phyloP scores from a whole-genome alignment of 37 sponge, comb jelly and placozoan species.

The Haliclona indistincta region DNA sequence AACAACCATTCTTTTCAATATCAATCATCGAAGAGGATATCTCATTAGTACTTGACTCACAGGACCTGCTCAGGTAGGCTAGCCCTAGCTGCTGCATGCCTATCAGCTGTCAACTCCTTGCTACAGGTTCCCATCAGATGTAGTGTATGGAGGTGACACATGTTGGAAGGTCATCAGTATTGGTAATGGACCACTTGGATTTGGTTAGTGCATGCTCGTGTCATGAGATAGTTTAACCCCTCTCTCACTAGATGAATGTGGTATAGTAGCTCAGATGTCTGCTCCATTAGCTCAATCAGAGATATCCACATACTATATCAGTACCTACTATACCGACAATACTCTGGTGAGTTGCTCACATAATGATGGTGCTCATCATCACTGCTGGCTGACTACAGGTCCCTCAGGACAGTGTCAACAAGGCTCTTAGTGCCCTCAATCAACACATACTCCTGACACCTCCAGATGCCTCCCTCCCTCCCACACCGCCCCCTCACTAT shows the following conservation, averaged over 20 bases:
- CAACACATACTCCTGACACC: not conserved
- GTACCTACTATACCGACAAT: constrained; percentile 61
- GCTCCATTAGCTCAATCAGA: constrained; percentile 63
- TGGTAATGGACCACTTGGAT: constrained; percentile 62
- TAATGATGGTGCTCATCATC: constrained; percentile 16
- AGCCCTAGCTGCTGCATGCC: not conserved
- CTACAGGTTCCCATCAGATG: constrained; percentile 49
- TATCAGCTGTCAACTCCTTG: not conserved
- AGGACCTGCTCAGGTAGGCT: constrained; percentile 40
- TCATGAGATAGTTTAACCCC: not conserved
- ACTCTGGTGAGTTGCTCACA: constrained; percentile 45
- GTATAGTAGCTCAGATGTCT: constrained; percentile 67
- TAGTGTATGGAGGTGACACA: constrained; percentile 39
- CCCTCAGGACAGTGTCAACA: constrained; percentile 41
- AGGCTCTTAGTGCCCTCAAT: constrained; percentile 49
- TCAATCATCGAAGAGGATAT: constrained; percentile 61
- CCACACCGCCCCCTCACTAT: not conserved
- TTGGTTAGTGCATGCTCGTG: constrained; percentile 39
- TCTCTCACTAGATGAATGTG: constrained; percentile 57
- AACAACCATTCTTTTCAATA: constrained; percentile 48
- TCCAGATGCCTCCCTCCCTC: not conserved
- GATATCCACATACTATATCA: constrained; percentile 65
- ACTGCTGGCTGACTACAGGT: constrained; percentile 13
- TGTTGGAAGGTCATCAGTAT: constrained; percentile 57
- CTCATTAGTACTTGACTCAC: constrained; percentile 52